phyloP scores from a whole-genome alignment of 2,888 invertebrate species.

The Deilephila porcellus region DNA sequence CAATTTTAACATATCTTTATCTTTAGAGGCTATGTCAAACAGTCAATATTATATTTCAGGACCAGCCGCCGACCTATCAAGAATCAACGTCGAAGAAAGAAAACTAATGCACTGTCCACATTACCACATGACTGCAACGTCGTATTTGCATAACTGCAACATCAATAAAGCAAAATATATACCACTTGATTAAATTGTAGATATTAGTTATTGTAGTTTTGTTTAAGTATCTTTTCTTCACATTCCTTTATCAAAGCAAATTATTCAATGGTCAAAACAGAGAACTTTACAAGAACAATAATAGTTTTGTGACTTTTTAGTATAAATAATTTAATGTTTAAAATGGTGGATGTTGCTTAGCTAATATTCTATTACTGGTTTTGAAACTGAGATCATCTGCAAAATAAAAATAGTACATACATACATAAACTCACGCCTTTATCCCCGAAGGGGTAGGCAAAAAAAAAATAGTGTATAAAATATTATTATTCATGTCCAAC shows the following conservation, averaged over 20 bases:
- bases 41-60: conserved; percentile 79
- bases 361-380: too few species aligned
- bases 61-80: conserved; percentile 93
- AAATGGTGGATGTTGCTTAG: too few species aligned
- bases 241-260: neutral
- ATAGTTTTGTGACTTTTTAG: neutral
- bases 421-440: too few species aligned
- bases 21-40: neutral
- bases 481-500: neutral
- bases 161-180: neutral
- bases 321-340: too few species aligned
- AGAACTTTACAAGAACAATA: neutral
- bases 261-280: neutral
- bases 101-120: conserved; percentile 86
- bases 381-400: neutral
- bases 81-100: conserved; percentile 90
- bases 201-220: neutral
- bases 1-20: too few species aligned
- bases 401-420: neutral
- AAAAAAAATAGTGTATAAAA: neutral
- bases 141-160: neutral
- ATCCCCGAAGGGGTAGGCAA: too few species aligned
- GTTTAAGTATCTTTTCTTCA: conserved; percentile 5
- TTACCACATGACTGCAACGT: conserved; percentile 58
- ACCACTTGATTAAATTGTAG: neutral